Evolutionary conservation across 2,797 vertebrate species (phyloP).

Genomic region (Ceyx erithaca): DNA sequence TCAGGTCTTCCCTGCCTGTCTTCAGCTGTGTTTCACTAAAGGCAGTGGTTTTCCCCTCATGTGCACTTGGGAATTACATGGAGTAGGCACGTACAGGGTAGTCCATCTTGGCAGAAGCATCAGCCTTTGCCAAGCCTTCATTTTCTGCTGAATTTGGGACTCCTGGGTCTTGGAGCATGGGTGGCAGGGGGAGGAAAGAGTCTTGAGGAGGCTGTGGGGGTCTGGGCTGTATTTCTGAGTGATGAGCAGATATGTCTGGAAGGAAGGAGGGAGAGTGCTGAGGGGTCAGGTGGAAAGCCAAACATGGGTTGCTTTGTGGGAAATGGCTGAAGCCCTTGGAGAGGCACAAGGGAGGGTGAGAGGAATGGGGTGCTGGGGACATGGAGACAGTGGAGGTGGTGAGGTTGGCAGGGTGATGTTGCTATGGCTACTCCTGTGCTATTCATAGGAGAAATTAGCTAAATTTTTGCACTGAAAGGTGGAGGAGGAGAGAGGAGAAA

Average conservation of each 20-base stretch:
- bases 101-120: neutral
- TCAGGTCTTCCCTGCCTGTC: neutral
- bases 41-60: neutral
- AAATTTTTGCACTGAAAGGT: conserved; percentile 72
- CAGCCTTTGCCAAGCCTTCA: neutral
- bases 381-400: conserved; percentile 69
- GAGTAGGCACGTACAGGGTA: neutral
- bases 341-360: conserved; percentile 49
- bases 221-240: neutral
- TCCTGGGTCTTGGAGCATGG: neutral
- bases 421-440: conserved; percentile 76
- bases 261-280: neutral
- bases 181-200: neutral
- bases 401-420: conserved; percentile 77
- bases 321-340: conserved; percentile 51
- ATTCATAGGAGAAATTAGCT: conserved; percentile 74
- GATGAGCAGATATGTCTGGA: neutral
- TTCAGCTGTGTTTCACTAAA: neutral
- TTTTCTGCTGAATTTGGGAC: neutral
- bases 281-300: neutral
- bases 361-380: conserved; percentile 49
- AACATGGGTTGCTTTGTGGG: neutral
- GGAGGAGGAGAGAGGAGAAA: conserved; percentile 71
- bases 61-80: neutral
- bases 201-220: fast-evolving